Conservation (phyloP, 2,113 vertebrate species). For the Catharus bicknelli region DNA sequence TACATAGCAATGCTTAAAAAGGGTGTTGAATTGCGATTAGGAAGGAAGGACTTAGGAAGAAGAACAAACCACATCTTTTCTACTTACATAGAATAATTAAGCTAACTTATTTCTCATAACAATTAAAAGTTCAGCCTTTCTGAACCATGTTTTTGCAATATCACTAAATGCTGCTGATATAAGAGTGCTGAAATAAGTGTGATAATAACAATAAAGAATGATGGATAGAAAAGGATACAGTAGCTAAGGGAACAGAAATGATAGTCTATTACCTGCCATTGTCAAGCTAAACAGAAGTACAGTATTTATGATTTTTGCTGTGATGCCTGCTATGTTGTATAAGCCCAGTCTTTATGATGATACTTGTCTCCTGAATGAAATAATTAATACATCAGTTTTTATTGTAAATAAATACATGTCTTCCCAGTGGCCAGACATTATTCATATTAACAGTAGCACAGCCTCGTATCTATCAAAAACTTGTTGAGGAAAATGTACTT, state of each 20-base stretch:
- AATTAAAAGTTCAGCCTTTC: constrained; percentile 81
- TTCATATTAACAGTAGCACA: constrained; percentile 18
- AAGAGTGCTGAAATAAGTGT: constrained; percentile 68
- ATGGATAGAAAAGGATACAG: constrained; percentile 56
- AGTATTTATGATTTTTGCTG: constrained; percentile 58
- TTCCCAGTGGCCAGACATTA: constrained; percentile 37
- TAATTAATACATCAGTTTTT: constrained; percentile 10
- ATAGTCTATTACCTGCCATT: constrained; percentile 68
- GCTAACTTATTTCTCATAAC: constrained; percentile 78
- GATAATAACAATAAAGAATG: constrained; percentile 68
- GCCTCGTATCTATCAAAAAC: constrained; percentile 41
- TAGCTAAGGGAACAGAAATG: constrained; percentile 62
- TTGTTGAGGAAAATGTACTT: background rate
- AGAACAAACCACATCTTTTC: constrained; percentile 78
- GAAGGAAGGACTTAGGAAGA: constrained; percentile 72
- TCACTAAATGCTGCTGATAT: constrained; percentile 72
- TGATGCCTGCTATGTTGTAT: background rate
- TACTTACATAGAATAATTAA: constrained; percentile 74
- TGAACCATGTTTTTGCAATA: constrained; percentile 62
- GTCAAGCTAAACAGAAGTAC: constrained; percentile 54
- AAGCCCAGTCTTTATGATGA: constrained; percentile 28
- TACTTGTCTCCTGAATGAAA: constrained; percentile 47
- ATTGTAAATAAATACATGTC: constrained; percentile 29
- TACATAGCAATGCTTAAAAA: constrained; percentile 86
- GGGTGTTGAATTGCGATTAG: constrained; percentile 87